Evolutionary conservation across 2,888 invertebrate species (phyloP).

Genomic region (Zootermopsis nevadensis): DNA sequence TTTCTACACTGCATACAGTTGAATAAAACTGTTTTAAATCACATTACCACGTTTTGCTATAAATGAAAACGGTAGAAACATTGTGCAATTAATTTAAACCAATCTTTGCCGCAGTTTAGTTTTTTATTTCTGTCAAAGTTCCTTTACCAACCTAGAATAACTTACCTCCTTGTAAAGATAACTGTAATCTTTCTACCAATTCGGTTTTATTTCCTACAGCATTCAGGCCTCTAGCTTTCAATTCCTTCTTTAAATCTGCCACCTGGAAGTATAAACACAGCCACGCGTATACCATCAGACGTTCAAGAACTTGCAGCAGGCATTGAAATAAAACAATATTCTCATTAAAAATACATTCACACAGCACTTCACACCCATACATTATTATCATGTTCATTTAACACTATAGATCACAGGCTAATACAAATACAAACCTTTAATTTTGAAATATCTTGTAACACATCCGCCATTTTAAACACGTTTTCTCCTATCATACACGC

Average conservation of each 20-base stretch:
- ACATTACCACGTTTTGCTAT: no score
- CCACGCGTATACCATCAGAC: neutral
- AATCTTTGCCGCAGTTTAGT: no score
- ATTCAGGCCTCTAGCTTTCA: conserved; percentile 81
- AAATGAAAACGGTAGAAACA: no score
- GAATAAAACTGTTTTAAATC: no score
- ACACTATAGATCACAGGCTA: neutral
- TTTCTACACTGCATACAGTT: no score
- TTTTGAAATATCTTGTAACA: conserved; percentile 28
- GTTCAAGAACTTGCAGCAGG: neutral
- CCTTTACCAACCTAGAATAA: conserved; percentile 52
- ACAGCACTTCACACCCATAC: neutral
- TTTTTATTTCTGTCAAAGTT: no score
- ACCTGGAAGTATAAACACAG: conserved; percentile 70
- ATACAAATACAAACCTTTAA: conserved; percentile 20
- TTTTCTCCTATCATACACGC: no score
- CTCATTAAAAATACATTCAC: neutral
- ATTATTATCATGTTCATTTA: neutral
- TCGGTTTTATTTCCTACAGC: conserved; percentile 85
- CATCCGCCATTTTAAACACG: conserved; percentile 28
- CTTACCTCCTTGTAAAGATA: conserved; percentile 56
- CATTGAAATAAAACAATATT: neutral
- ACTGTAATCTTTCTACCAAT: conserved; percentile 77
- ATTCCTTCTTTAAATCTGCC: conserved; percentile 83
- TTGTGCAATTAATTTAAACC: no score